Base-by-base conservation (phyloP, 2,113 vertebrate genomes). In the Oenanthe oenanthe region DNA sequence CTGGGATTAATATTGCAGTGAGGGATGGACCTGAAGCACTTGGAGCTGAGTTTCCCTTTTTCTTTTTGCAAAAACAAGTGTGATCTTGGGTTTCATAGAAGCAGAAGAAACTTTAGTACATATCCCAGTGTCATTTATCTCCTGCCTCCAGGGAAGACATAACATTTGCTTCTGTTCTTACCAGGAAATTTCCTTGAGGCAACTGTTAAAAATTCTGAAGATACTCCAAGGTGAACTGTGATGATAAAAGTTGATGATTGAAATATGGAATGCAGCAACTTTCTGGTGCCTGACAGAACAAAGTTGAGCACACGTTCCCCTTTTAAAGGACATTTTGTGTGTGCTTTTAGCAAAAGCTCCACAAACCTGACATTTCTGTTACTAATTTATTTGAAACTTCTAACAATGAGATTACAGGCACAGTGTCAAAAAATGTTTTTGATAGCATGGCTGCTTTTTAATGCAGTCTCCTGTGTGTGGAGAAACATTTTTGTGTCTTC, bases 121-220 rank as follows among this genome's bases (percentile, higher is more conserved):
- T 48, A 36, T 77, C 70, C 79, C 83, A 81, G 48, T 77, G 73
- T 48, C 75, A 65, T 87, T 95, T 94, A 74, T 95, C 86, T 93
- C 83, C 50, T 42, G 85, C 90, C 94, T 94, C 83, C 87, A 63
- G 94, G 85, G 91, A 68, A 92, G 57, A 84, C 57, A 34, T 40
- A 96, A 86, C 68, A 75, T 91, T 96, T 94, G 73, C 83, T 94
- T 91, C 68, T 90, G 2, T 90, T 95, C 91, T 91, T 85, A 56
- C 51, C 36, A 36, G 80, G 57, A 65, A 89, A 63, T 84, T 97
- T 96, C 91, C 92, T 92, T 87, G 79, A 94, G 92, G 86, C 89
- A 93, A 72, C 91, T 77, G 75, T 47, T 92, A 84, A 94, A 89
- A 93, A 90, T 85, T 92, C 85, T 86, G 85, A 83, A 88, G 83